Evolutionary conservation across 35 echinoderm and acorn worm genomes (phyloP).

Genomic region (Lytechinus pictus): DNA sequence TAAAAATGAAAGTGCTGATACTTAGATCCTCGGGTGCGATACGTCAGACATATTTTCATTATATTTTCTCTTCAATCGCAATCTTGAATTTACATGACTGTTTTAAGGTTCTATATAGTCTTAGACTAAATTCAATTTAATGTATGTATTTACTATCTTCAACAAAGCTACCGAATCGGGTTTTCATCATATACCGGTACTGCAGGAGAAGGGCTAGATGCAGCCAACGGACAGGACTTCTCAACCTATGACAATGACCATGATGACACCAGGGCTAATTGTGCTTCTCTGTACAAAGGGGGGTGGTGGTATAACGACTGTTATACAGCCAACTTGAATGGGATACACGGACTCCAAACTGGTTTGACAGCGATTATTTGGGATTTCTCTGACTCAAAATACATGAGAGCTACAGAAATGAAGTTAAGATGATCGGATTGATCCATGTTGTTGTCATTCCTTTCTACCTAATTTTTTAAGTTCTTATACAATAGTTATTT

Average conservation of each 20-base stretch:
- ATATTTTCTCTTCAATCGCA: too few species aligned
- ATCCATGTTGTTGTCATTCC: neutral
- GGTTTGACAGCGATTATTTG: neutral
- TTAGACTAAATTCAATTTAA: neutral
- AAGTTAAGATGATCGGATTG: neutral
- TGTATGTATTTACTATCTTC: neutral
- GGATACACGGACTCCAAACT: neutral
- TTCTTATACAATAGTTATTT: too few species aligned
- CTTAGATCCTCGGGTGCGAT: too few species aligned
- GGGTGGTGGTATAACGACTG: neutral
- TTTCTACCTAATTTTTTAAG: neutral
- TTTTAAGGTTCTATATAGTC: too few species aligned
- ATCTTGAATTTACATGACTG: too few species aligned
- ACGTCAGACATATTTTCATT: too few species aligned
- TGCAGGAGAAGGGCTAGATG: neutral
- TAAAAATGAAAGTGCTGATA: too few species aligned
- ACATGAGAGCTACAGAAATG: neutral
- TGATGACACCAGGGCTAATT: too few species aligned
- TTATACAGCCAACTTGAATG: neutral
- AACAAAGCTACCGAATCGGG: neutral
- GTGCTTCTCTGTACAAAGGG: neutral
- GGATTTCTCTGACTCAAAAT: neutral
- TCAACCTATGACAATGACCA: neutral
- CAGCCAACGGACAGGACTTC: neutral
- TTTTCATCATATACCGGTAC: neutral